Evolutionary conservation across 2,113 vertebrate genomes (phyloP).

Genomic region (Alligator sinensis): DNA sequence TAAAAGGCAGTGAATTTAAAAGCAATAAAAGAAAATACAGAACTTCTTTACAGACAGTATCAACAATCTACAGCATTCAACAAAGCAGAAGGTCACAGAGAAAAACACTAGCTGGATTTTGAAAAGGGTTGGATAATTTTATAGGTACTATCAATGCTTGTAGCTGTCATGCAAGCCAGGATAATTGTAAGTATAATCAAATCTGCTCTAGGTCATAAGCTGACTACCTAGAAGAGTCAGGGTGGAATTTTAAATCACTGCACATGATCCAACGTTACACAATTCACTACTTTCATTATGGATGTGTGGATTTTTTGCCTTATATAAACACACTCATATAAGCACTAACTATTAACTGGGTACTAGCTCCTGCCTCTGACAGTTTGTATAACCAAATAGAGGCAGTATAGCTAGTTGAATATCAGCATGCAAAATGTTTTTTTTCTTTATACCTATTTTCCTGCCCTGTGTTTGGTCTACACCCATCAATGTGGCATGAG

Average conservation of each 20-base stretch:
- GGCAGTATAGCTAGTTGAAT: not conserved
- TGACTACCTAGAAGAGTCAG: not conserved
- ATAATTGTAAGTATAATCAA: constrained; percentile 40
- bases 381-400: not conserved
- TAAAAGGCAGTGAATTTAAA: constrained; percentile 25
- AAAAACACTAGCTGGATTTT: constrained; percentile 11
- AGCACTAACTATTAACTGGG: not conserved
- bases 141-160: constrained; percentile 34
- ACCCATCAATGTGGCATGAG: constrained; percentile 39
- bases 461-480: not conserved
- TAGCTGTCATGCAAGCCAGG: not conserved
- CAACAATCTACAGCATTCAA: not conserved
- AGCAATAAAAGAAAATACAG: constrained; percentile 38
- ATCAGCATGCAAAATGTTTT: not conserved
- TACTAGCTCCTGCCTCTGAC: not conserved
- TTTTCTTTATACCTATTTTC: constrained; percentile 25
- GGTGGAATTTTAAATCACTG: not conserved
- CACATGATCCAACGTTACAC: not conserved
- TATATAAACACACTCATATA: not conserved
- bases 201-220: not conserved
- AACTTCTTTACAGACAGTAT: not conserved
- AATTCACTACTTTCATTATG: not conserved
- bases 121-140: not conserved
- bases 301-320: not conserved
- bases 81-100: not conserved